Conservation (phyloP, 2,888 invertebrate species). For the Trichogramma evanescens region DNA sequence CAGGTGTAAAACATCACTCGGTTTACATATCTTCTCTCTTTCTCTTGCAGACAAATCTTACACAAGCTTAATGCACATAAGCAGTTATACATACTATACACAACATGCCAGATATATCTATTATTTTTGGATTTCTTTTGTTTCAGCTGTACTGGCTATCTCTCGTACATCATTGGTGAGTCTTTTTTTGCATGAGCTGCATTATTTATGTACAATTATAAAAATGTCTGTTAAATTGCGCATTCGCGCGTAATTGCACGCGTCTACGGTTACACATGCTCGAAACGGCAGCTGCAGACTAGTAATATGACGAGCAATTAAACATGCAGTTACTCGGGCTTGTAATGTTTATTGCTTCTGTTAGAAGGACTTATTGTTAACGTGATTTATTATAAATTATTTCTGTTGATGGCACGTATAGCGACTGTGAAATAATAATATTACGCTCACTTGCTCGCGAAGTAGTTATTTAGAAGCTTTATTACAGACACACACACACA, state of each 20-base stretch:
- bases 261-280: neutral
- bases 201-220: neutral
- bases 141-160: conserved; percentile 42
- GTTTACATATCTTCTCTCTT: conserved; percentile 20
- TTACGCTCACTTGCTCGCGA: too few relatives aligned
- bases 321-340: conserved; percentile 1
- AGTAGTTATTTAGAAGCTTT: too few relatives aligned
- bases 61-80: conserved; percentile 21
- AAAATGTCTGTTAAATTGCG: conserved; percentile 1
- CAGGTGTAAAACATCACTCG: neutral
- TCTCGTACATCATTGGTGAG: conserved; percentile 38
- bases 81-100: conserved; percentile 3
- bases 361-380: neutral
- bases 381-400: neutral
- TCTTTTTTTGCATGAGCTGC: conserved; percentile 14
- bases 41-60: conserved; percentile 22
- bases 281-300: neutral
- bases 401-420: neutral
- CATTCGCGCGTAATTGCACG: neutral
- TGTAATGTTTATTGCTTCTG: conserved; percentile 1
- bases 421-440: too few relatives aligned
- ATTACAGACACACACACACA: too few relatives aligned
- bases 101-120: too few relatives aligned
- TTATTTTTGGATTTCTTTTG: conserved; percentile 25
- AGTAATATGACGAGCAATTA: conserved; percentile 6